Evolutionary conservation across 2,113 vertebrate species (phyloP), one percentile per base, ranked within the genome.

Genomic region (Kobus ellipsiprymnus): DNA sequence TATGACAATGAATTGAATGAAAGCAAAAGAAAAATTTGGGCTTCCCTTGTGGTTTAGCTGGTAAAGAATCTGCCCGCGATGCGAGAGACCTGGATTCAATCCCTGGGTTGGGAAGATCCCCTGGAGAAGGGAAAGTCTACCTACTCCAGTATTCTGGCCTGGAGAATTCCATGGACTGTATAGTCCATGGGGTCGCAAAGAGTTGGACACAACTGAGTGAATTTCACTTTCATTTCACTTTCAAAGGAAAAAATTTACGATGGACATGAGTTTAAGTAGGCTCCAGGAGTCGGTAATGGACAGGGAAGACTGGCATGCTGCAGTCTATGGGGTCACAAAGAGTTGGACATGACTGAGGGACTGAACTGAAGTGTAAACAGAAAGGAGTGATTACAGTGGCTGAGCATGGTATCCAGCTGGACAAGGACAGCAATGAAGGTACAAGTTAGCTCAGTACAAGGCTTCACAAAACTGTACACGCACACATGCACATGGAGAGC

Each of bases 21-120:
- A 80, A 71, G 40, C 29, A 30, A 82, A 44, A n/a, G n/a, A 44
- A 25, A 40, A 40, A 40, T 40, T 71, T 3, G 67, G 67, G 67
- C n/a, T 71, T 71, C 10, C n/a, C 5, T 71, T 71, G 10, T 40
- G 19, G 19, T 36, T 71, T 21, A 40, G 19, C 67, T 40, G 10
- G 67, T 40, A 23, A 23, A 71, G n/a, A 71, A 23, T 40, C 19
- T 23, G 10, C 67, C n/a, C 1, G 0, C 1, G 1, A 71, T 71
- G n/a, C 2, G 0, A 21, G 10, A 40, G n/a, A 71, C n/a, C 67
- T 40, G 10, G 19, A 9, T 40, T 71, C 1, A 1, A 23, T 40
- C 67, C 67, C n/a, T 23, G 5, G 10, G n/a, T 36, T 40, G 5
- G 67, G n/a, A 71, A 71, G 67, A 71, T 36, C n/a, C 19, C n/a